Conservation (phyloP, 2,888 invertebrate genomes). For the Emmelina monodactyla region DNA sequence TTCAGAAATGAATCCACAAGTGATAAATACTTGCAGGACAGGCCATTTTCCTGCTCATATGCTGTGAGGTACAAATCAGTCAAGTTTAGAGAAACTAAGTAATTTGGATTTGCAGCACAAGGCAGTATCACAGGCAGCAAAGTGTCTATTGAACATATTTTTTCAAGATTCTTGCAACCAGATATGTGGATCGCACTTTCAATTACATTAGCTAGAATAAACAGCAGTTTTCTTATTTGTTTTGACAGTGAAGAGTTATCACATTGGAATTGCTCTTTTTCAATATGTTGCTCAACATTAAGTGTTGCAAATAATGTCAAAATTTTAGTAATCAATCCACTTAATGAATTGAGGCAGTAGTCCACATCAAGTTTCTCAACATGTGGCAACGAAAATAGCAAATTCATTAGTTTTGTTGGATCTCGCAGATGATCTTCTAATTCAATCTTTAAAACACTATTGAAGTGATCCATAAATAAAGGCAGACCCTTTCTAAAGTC, state of each 20-base stretch:
- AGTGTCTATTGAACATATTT: constrained; percentile 45
- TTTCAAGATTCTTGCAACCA: constrained; percentile 46
- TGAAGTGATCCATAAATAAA: constrained; percentile 42
- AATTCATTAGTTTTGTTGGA: constrained; percentile 48
- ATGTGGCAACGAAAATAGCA: constrained; percentile 66
- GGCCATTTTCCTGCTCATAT: constrained; percentile 48
- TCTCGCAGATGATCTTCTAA: constrained; percentile 38
- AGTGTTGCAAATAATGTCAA: constrained; percentile 31
- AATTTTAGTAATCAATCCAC: constrained; percentile 35
- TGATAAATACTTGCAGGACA: constrained; percentile 43
- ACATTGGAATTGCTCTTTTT: constrained; percentile 33
- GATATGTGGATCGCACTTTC: constrained; percentile 69
- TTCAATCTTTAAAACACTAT: constrained; percentile 32
- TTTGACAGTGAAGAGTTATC: constrained; percentile 33
- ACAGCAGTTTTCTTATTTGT: constrained; percentile 51
- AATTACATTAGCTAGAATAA: constrained; percentile 63
- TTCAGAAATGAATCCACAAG: constrained; percentile 63
- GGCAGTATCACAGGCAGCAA: constrained; percentile 50
- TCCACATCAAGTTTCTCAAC: constrained; percentile 48
- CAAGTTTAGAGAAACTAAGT: constrained; percentile 54
- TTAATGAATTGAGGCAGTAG: constrained; percentile 30
- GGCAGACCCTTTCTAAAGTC: constrained; percentile 56
- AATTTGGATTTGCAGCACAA: constrained; percentile 47
- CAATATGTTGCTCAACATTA: constrained; percentile 31
- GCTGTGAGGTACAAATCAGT: constrained; percentile 63